phyloP scores from a whole-genome alignment of 2,797 vertebrate genomes.

The Pempheris klunzingeri region DNA sequence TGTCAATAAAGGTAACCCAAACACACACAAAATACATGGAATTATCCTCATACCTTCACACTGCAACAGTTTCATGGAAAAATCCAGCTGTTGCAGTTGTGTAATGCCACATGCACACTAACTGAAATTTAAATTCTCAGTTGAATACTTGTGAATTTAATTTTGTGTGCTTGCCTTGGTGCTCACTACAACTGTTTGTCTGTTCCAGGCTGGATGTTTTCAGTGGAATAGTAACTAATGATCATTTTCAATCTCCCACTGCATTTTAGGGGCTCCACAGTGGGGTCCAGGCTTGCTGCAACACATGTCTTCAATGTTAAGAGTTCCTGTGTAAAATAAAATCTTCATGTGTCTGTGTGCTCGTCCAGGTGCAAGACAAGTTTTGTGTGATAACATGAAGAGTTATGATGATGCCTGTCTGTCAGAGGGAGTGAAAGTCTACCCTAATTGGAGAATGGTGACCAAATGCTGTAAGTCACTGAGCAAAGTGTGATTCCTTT shows the following conservation, averaged over 20 bases:
- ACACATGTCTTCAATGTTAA: not conserved
- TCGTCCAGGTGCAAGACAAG: constrained; percentile 27
- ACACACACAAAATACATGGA: no score
- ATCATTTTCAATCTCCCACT: no score
- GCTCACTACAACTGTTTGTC: no score
- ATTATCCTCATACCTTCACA: no score
- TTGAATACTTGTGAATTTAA: no score
- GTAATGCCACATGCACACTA: not conserved
- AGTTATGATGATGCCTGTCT: constrained; percentile 40
- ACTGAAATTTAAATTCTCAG: not conserved
- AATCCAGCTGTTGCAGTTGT: not conserved
- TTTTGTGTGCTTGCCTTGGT: no score
- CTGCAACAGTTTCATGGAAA: not conserved
- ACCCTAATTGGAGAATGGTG: constrained; percentile 28
- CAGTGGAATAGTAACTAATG: no score
- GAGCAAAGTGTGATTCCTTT: not conserved
- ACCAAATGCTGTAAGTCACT: constrained; percentile 45
- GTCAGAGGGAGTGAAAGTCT: constrained; percentile 13
- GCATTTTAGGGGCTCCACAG: not conserved
- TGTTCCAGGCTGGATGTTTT: no score
- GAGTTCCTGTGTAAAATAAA: not conserved
- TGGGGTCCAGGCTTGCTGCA: not conserved
- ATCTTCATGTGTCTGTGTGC: constrained; percentile 1
- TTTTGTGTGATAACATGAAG: constrained; percentile 52
- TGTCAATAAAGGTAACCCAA: constrained; percentile 41